These are phyloP conservation scores for Pinctada fucata DNA, from an alignment of 2,888 invertebrate species.

Conservation along the genomic window DNA sequence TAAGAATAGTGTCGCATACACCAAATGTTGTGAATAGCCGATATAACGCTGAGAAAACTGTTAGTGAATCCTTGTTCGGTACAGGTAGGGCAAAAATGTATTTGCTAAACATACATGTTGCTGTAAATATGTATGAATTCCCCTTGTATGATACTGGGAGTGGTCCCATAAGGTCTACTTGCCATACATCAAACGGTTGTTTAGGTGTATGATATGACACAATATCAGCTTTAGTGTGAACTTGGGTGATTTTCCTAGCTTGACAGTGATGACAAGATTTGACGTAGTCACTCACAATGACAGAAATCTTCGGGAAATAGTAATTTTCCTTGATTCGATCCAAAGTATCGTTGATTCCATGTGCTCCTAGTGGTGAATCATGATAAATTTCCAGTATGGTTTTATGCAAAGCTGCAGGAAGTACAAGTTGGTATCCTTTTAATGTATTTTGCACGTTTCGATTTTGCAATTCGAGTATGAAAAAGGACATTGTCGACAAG, in stretches of 20 bases:
- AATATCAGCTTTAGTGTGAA: slow-evolving; percentile 28
- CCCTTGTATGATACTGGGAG: slow-evolving; percentile 24
- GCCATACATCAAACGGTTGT: slow-evolving; percentile 44
- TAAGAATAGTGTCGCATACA: slow-evolving; percentile 31
- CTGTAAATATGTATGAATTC: slow-evolving; percentile 39
- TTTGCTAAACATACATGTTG: slow-evolving; percentile 36
- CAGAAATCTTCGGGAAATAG: slow-evolving; percentile 28
- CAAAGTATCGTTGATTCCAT: slow-evolving; percentile 44
- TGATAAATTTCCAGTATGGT: slow-evolving; percentile 31
- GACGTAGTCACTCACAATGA: slow-evolving; percentile 31
- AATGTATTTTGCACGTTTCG: slow-evolving; percentile 10
- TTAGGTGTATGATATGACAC: slow-evolving; percentile 41
- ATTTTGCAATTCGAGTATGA: slow-evolving; percentile 10
- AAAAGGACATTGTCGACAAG: slow-evolving; percentile 36
- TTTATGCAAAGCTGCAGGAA: not conserved
- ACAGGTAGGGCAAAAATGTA: slow-evolving; percentile 3
- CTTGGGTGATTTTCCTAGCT: slow-evolving; percentile 23
- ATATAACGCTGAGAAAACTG: slow-evolving; percentile 1
- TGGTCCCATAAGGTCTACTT: slow-evolving; percentile 45
- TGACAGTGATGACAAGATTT: slow-evolving; percentile 34
- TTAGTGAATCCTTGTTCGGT: slow-evolving; percentile 12
- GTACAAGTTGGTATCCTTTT: not conserved
- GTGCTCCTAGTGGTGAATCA: slow-evolving; percentile 40
- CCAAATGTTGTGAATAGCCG: slow-evolving; percentile 36
- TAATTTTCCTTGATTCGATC: slow-evolving; percentile 38